Base-by-base conservation (phyloP, 1,140 invertebrate genomes). In the Asobara japonica region DNA sequence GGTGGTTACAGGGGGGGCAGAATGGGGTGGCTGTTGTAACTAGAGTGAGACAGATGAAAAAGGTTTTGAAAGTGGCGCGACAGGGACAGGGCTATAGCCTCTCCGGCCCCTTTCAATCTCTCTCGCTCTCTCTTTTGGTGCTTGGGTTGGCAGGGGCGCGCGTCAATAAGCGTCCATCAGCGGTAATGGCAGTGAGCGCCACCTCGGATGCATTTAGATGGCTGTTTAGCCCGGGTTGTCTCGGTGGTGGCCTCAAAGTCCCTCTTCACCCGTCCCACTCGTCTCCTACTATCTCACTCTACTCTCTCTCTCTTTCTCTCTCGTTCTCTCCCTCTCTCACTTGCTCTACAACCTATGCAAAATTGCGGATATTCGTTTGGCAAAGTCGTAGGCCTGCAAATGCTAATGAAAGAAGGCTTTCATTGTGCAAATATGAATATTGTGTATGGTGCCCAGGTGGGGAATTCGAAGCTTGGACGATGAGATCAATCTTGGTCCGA, bases 121-220 rank as follows among this genome's bases (percentile, higher is more conserved):
- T n/a, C n/a, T 73, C 16, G 45, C 30, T 69, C 60, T 64, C 45
- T 56, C 38, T 65, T 48, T 65, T 31, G 70, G n/a, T n/a, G 41
- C 69, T 51, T 27, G 31, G 68, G 73, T 80, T 77, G 77, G 83
- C 79, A 80, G 82, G 82, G 41, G 82, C 78, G 84, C 80, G 82
- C 85, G 86, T 88, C 85, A 88, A 87, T 87, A 88, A 88, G 85
- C 85, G 86, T 88, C 85, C 84, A 88, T 88, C 86, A 88, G 83
- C 80, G 80, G 83, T 88, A 88, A 88, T 87, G 84, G 85, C 84
- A 88, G 85, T 83, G 83, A 83, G 83, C 85, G 83, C 85, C 85
- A 87, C 86, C 85, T 87, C 85, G 83, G 86, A 86, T 88, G 86
- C 86, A 88, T 88, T 88, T 88, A 88, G 84, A 88, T 88, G 85